Base-by-base conservation (phyloP, 2,888 invertebrate species). In the Miltochrista miniata region DNA sequence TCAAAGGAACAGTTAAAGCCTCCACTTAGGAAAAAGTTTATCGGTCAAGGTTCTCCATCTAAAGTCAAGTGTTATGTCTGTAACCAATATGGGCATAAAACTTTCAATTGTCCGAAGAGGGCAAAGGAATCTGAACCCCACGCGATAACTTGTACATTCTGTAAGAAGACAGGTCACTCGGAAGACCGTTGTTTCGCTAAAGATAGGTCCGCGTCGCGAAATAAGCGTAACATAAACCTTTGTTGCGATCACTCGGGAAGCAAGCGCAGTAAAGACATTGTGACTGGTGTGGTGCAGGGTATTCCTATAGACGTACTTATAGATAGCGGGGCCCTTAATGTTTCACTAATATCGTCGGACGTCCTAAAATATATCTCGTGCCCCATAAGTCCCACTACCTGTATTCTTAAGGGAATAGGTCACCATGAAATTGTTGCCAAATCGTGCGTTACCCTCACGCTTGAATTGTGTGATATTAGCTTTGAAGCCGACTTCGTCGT, bases 241-340 rank as follows among this genome's bases (percentile, higher is more conserved):
- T 43, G 43, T 43, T 2, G 3, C 7, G n/a, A n/a, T n/a, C n/a
- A 10, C 3, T 13, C 2, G 7, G 5, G 3, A 1, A 10, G 2
- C 7, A 4, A 1, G 1, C 7, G 1, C 0, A 4, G n/a, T 13
- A 42, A 38, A 9, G 40, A n/a, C n/a, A n/a, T n/a, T n/a, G n/a
- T n/a, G n/a, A n/a, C n/a, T n/a, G n/a, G n/a, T n/a, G n/a, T n/a
- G n/a, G n/a, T n/a, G n/a, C n/a, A n/a, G n/a, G n/a, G n/a, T n/a
- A n/a, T n/a, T n/a, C n/a, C n/a, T n/a, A n/a, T n/a, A n/a, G n/a
- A n/a, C n/a, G n/a, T n/a, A n/a, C n/a, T n/a, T n/a, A n/a, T n/a
- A n/a, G n/a, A 50, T 29, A 50, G 45, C n/a, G 50, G 50, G 2
- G 29, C 50, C 0, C 12, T 14, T 34, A n/a, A n/a, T n/a, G 34